Percentiles rank a stretch among this genome's conserved stretches.
These are phyloP conservation scores for Stegophylla sp. DNA, from an alignment of 2,888 invertebrate species.

Conservation along the genomic window DNA sequence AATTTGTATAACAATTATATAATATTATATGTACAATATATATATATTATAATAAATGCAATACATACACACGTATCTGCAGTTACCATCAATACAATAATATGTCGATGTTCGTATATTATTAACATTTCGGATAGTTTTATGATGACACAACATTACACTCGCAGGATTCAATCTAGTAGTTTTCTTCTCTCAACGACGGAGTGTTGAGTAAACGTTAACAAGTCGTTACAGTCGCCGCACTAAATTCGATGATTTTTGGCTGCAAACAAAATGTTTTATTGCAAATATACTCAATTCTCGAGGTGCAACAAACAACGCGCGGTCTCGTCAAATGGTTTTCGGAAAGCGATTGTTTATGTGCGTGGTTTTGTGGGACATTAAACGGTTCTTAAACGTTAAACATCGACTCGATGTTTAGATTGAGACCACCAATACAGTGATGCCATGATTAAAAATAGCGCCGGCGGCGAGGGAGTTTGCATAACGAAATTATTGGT, in stretches of 20 bases:
- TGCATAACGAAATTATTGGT: not conserved
- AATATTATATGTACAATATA: too few relatives aligned
- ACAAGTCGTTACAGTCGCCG: not conserved
- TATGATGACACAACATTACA: too few relatives aligned
- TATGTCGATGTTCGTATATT: too few relatives aligned
- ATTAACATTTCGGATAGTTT: too few relatives aligned
- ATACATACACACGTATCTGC: too few relatives aligned
- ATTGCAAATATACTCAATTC: not conserved
- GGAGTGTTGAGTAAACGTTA: not conserved
- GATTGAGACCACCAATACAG: not conserved
- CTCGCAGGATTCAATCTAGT: too few relatives aligned
- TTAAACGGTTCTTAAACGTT: conserved; percentile 30
- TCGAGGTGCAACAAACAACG: not conserved
- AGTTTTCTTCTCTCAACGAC: too few relatives aligned
- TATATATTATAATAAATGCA: too few relatives aligned
- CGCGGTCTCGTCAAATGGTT: not conserved
- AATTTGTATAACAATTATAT: too few relatives aligned
- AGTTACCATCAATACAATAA: too few relatives aligned
- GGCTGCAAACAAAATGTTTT: not conserved
- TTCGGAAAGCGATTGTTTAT: conserved; percentile 19
- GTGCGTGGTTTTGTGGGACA: not conserved
- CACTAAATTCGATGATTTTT: not conserved
- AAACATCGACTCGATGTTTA: conserved; percentile 17
- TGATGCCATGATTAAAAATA: conserved; percentile 13
- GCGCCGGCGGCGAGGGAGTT: not conserved